These are phyloP conservation scores for Ectropis grisescens DNA, from an alignment of 1,140 invertebrate species.

Conservation along the genomic window DNA sequence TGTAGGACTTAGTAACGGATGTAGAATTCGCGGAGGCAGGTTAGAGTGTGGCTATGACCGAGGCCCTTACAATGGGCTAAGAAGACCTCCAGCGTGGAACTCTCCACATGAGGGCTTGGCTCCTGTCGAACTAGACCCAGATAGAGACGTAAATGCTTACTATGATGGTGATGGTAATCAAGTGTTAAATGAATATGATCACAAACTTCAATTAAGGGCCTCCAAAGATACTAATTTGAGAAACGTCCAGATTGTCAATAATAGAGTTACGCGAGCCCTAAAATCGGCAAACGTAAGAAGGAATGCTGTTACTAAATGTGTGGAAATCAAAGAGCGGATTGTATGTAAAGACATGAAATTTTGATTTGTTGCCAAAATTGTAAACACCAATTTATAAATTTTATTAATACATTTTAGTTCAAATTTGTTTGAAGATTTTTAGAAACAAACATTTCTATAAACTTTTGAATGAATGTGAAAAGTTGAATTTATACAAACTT, in stretches of 20 bases:
- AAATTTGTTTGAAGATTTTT: no score
- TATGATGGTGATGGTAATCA: constrained; percentile 5
- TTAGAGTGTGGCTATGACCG: constrained; percentile 49
- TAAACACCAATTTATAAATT: no score
- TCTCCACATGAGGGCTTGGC: no score
- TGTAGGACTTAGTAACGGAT: constrained; percentile 25
- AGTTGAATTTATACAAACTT: no score
- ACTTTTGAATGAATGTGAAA: no score
- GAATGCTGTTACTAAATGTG: constrained; percentile 19
- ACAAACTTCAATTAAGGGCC: no score
- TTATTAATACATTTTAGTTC: no score
- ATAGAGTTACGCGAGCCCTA: no score
- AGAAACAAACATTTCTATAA: no score
- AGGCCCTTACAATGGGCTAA: constrained; percentile 27
- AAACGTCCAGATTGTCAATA: no score
- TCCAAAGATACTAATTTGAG: no score
- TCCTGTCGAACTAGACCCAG: constrained; percentile 1
- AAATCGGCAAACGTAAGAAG: constrained; percentile 4
- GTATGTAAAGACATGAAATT: constrained; percentile 27
- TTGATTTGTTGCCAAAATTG: not conserved
- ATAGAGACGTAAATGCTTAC: constrained; percentile 2
- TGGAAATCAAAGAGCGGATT: constrained; percentile 28
- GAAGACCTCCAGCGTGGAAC: constrained; percentile 29
- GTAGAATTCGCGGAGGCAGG: constrained; percentile 28
- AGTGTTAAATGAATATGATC: not conserved